These are phyloP conservation scores for Chrosomus eos DNA, from an alignment of 2,797 vertebrate genomes.

Conservation along the genomic window DNA sequence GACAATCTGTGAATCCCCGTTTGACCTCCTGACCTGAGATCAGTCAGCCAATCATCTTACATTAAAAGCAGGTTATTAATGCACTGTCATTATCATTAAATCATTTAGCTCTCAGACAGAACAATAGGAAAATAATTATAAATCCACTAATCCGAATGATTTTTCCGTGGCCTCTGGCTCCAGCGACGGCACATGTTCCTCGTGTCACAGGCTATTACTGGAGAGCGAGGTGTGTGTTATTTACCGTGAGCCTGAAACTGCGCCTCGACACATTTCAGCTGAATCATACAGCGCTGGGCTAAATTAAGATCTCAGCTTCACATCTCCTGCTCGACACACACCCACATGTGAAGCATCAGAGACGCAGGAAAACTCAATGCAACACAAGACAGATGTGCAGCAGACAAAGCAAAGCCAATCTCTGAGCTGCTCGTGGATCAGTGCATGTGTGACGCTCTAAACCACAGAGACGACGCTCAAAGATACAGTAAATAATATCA, in stretches of 20 bases:
- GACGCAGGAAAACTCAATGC: background rate
- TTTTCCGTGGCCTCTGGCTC: conserved; percentile 10
- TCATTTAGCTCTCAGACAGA: conserved; percentile 14
- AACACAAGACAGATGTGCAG: conserved; percentile 24
- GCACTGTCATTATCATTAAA: conserved; percentile 13
- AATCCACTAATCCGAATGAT: conserved; percentile 34
- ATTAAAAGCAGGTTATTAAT: conserved; percentile 25
- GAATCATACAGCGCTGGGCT: conserved; percentile 26
- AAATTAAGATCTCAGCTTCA: conserved; percentile 18
- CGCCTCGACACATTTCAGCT: conserved; percentile 2
- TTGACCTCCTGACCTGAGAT: conserved; percentile 1
- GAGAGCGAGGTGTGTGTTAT: background rate
- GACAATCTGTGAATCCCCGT: conserved; percentile 3
- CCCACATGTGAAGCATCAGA: conserved; percentile 30
- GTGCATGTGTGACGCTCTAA: background rate
- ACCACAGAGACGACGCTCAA: background rate
- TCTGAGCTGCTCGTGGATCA: background rate
- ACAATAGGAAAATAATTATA: conserved; percentile 38
- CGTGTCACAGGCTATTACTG: conserved; percentile 23
- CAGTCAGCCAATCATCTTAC: conserved; percentile 15
- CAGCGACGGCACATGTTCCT: background rate
- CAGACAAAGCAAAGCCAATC: too few species aligned
- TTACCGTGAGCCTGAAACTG: background rate
- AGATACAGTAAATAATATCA: too few species aligned
- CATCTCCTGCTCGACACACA: background rate